Percentiles rank a stretch among this genome's conserved stretches.
Conservation (phyloP, 2,797 vertebrate genomes). For the Pipistrellus pygmaeus region DNA sequence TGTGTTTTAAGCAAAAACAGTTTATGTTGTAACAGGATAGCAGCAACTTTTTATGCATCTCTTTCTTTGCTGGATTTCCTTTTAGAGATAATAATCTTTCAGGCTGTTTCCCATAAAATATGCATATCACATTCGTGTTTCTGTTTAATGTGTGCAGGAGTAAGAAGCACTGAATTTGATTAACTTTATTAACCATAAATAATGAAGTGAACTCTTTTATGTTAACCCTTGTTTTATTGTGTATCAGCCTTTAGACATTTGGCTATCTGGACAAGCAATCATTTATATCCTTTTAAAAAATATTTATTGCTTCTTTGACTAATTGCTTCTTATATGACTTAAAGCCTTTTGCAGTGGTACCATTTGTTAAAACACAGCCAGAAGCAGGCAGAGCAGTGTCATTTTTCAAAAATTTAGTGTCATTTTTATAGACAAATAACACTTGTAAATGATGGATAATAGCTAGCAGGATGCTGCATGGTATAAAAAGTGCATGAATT, state of each 20-base stretch:
- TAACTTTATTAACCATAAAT: slow-evolving; percentile 89
- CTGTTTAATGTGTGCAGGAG: slow-evolving; percentile 85
- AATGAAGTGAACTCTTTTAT: slow-evolving; percentile 86
- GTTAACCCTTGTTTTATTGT: slow-evolving; percentile 86
- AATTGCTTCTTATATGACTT: slow-evolving; percentile 89
- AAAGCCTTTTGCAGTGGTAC: slow-evolving; percentile 86
- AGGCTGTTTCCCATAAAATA: slow-evolving; percentile 87
- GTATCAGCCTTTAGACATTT: slow-evolving; percentile 87
- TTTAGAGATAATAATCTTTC: slow-evolving; percentile 86
- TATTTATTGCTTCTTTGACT: slow-evolving; percentile 90
- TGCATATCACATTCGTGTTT: slow-evolving; percentile 86
- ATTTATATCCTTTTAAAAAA: slow-evolving; percentile 89
- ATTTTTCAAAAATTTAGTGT: slow-evolving; percentile 92
- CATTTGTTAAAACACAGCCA: slow-evolving; percentile 89
- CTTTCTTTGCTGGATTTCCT: slow-evolving; percentile 83
- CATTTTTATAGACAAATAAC: slow-evolving; percentile 92
- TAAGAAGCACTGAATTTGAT: slow-evolving; percentile 87
- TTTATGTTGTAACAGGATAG: slow-evolving; percentile 84
- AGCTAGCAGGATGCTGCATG: slow-evolving; percentile 86
- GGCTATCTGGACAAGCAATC: slow-evolving; percentile 88
- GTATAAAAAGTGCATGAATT: slow-evolving; percentile 88
- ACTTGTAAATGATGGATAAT: slow-evolving; percentile 92
- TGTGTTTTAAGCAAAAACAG: slow-evolving; percentile 83
- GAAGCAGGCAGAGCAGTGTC: slow-evolving; percentile 86
- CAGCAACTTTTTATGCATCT: slow-evolving; percentile 81